phyloP scores from a whole-genome alignment of 2,888 invertebrate species.

The Sinhomidia bicolor region DNA sequence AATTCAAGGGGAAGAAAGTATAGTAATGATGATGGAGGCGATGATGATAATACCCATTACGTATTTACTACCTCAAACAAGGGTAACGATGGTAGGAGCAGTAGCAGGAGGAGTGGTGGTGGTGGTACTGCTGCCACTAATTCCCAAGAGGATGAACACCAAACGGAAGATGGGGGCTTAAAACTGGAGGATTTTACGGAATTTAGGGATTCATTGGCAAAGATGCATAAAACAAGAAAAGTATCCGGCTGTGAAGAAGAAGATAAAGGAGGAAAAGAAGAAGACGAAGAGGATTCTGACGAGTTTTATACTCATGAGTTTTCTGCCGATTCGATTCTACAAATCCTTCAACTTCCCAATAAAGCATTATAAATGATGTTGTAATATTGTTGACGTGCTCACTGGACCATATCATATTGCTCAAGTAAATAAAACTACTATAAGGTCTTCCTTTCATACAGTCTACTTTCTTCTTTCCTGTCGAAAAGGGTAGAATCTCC shows the following conservation, averaged over 20 bases:
- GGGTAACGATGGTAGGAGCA: neutral
- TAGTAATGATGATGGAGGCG: neutral
- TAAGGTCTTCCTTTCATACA: neutral
- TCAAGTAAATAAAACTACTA: neutral
- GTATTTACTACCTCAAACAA: slow-evolving; percentile 1
- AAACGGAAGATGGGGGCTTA: slow-evolving; percentile 43
- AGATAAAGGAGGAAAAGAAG: slow-evolving; percentile 11
- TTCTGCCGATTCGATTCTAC: slow-evolving; percentile 54
- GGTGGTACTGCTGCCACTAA: neutral
- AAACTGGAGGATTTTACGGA: slow-evolving; percentile 48
- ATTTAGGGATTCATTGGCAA: slow-evolving; percentile 60
- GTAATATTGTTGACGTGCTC: neutral
- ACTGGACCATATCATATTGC: neutral
- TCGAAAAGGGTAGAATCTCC: no score
- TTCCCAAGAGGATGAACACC: slow-evolving; percentile 30
- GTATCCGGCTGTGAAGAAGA: neutral
- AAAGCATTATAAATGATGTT: slow-evolving; percentile 40
- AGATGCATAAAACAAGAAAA: slow-evolving; percentile 38
- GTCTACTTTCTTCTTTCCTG: neutral
- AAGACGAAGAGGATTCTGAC: slow-evolving; percentile 38
- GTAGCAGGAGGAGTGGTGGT: neutral
- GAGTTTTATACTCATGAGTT: slow-evolving; percentile 43
- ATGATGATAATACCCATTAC: neutral
- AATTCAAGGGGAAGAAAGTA: neutral
- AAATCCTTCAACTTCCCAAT: slow-evolving; percentile 58